These are phyloP conservation scores for Bujurquina vittata DNA, from an alignment of 2,113 vertebrate genomes.

Conservation along the genomic window DNA sequence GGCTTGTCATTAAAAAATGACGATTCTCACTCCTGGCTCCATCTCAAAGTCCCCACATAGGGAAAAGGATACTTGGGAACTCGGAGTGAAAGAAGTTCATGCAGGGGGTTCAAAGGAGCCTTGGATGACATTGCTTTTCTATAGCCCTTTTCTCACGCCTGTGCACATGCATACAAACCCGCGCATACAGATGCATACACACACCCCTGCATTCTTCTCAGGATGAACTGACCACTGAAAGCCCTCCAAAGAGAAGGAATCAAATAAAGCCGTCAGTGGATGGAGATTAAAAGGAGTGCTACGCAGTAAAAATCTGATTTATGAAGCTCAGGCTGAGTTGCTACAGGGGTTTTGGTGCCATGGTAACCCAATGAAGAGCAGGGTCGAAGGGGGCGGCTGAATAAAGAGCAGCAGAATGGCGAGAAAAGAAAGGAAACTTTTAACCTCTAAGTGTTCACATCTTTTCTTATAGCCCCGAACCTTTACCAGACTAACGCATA, in stretches of 20 bases:
- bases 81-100: background rate
- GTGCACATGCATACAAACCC: slow-evolving; percentile 37
- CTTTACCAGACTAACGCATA: slow-evolving; percentile 37
- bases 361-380: slow-evolving; percentile 72
- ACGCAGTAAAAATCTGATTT: slow-evolving; percentile 75
- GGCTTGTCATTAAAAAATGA: slow-evolving; percentile 51
- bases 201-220: slow-evolving; percentile 61
- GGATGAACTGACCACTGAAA: slow-evolving; percentile 61
- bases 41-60: slow-evolving; percentile 49
- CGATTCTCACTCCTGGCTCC: slow-evolving; percentile 46
- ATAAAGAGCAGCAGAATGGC: slow-evolving; percentile 40
- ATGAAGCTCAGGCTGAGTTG: slow-evolving; percentile 62
- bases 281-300: slow-evolving; percentile 74
- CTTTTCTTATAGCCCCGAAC: slow-evolving; percentile 56
- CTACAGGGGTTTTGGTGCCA: slow-evolving; percentile 66
- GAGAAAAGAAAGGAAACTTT: slow-evolving; percentile 61
- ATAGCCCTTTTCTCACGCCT: slow-evolving; percentile 51
- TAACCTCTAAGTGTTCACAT: slow-evolving; percentile 71
- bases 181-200: slow-evolving; percentile 23
- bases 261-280: slow-evolving; percentile 71
- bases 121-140: slow-evolving; percentile 43
- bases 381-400: slow-evolving; percentile 59
- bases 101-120: slow-evolving; percentile 21
- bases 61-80: slow-evolving; percentile 27
- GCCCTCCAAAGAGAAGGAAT: slow-evolving; percentile 63